Evolutionary conservation across 2,113 vertebrate species (phyloP), one percentile per base, ranked within the genome.

Genomic region (Podiceps cristatus): DNA sequence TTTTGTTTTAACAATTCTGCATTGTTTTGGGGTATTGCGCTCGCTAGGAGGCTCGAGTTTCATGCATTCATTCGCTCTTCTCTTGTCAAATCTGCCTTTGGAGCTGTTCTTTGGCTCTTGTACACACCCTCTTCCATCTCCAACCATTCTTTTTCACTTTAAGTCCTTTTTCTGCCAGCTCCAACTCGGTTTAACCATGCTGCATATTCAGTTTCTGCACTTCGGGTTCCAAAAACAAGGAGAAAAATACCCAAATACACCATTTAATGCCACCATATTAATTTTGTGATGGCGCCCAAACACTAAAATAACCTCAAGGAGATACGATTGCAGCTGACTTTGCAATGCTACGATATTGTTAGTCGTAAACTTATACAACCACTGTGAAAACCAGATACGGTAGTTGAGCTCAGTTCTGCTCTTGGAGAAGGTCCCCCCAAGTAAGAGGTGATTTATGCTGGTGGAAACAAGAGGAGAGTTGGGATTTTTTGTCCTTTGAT

Each of bases 71-170:
- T 73, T 81, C 1, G 2, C 66, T 90, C 86, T 59, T 74, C 76
- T 72, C 77, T 31, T 83, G 71, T 93, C 94, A 82, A 35, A 78
- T 83, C 66, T 87, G 87, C 62, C 72, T 86, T 60, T 10, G 5
- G 88, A 86, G 82, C 64, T 72, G 82, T 87, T 63, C 76, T 81
- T 93, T 83, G 94, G 90, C 86, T 78, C 76, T 90, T 2, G 8
- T 12, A 42, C 7, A 8, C 59, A 27, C 44, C 53, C 72, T 82
- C 76, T 67, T 56, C 90, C 33, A 2, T 45, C 82, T 90, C 90
- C 90, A 95, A 53, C 82, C 86, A 93, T 86, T 83, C 94, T 95
- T 86, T 86, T 86, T 47, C 86, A 77, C 82, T 95, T 90, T 24
- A 68, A 67, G 18, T 47, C 37, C 47, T 10, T 73, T n/a, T n/a